Percentiles rank a stretch among this genome's conserved stretches.
Evolutionary conservation across 2,797 vertebrate species (phyloP).

Genomic region (Sebastes trivittatus): DNA sequence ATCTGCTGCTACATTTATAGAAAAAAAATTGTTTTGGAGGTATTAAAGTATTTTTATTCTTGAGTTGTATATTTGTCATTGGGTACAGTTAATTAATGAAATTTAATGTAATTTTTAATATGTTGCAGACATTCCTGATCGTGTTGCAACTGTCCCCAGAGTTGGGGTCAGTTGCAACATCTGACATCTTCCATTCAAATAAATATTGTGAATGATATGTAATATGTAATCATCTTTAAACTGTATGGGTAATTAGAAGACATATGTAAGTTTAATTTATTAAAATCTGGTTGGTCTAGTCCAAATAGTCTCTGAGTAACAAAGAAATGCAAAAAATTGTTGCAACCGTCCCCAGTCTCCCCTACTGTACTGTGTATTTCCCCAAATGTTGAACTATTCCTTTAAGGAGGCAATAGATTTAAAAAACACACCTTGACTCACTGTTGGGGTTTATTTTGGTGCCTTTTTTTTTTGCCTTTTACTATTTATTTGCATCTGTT

Average conservation of each 20-base stretch:
- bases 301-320: background rate
- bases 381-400: background rate
- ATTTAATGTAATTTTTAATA: too few relatives aligned
- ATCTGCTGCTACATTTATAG: too few relatives aligned
- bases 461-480: background rate
- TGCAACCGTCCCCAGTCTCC: background rate
- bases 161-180: too few relatives aligned
- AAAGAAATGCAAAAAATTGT: background rate
- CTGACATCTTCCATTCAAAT: too few relatives aligned
- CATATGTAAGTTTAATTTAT: background rate
- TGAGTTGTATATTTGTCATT: too few relatives aligned
- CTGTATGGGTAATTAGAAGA: background rate
- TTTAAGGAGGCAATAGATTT: background rate
- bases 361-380: background rate
- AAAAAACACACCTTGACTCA: background rate
- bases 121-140: too few relatives aligned
- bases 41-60: too few relatives aligned
- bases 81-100: too few relatives aligned
- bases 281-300: background rate
- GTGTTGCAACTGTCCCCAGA: too few relatives aligned
- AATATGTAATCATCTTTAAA: too few relatives aligned
- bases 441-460: background rate
- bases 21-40: too few relatives aligned
- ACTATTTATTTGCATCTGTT: background rate
- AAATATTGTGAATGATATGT: too few relatives aligned